Base-by-base conservation (phyloP, 2,113 vertebrate genomes). In the Lepus americanus region DNA sequence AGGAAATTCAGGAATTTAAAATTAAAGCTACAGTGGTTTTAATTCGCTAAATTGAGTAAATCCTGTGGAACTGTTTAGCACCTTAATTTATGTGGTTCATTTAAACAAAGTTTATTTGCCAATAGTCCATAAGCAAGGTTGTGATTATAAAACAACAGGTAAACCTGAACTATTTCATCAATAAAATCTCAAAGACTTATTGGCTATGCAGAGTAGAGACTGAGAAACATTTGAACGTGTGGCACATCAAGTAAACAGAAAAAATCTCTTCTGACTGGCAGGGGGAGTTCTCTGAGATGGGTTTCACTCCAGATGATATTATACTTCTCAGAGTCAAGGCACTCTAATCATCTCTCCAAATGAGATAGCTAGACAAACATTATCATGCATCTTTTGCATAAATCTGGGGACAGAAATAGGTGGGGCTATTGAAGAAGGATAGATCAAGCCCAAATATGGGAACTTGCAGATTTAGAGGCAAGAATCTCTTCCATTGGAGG, bases 1-100 rank as follows among this genome's bases (percentile, higher is more conserved):
- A 82, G 12, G 8, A 89, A 92, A 92, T 61, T 76, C 5, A 80
- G 11, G 25, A 27, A 61, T 61, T 63, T 61, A 77, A 85, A 12
- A 36, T 9, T 3, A 92, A 77, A 61, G 55, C 29, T 33, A 85
- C 19, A 63, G 27, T 88, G 14, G 49, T 74, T 36, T 91, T 76
- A 86, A 72, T 91, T 66, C 55, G 82, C 89, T 88, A 66, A 51
- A 49, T 55, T 85, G 31, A 69, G 79, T 82, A 79, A 89, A 79
- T 55, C 19, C 3, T n/a, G 89, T 29, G 19, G 67, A 70, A 66
- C 25, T 63, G 79, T 55, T 88, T 79, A 17, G 22, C 16, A 76
- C 6, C 25, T 87, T 72, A 66, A 63, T 77, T 85, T 85, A 53
- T 69, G 0, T 73, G 39, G 2, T 33, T 69, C 64, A 90, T 66